These are phyloP conservation scores for Mohoua ochrocephala DNA, from an alignment of 2,113 vertebrate species.

Conservation along the genomic window DNA sequence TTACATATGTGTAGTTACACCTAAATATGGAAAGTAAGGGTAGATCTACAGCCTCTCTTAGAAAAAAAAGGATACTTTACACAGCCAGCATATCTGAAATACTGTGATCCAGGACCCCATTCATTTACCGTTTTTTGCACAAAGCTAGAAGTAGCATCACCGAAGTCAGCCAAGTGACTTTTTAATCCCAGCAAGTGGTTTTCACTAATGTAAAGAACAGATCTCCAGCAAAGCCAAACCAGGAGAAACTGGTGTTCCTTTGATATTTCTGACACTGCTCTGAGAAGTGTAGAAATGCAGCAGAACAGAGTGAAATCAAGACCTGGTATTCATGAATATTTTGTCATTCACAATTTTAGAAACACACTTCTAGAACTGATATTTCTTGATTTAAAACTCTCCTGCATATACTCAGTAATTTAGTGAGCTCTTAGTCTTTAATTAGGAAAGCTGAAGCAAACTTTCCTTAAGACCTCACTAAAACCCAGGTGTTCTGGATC, in stretches of 20 bases:
- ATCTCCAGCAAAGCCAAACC: not conserved
- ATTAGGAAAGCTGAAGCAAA: not conserved
- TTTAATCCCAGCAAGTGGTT: not conserved
- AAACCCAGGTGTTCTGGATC: constrained; percentile 64
- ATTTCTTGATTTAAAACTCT: not conserved
- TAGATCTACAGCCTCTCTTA: not conserved
- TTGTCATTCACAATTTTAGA: not conserved
- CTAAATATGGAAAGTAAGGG: not conserved
- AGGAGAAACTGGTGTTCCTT: not conserved
- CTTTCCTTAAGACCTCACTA: not conserved
- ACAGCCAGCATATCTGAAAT: not conserved
- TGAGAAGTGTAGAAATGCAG: not conserved
- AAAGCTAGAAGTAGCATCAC: not conserved
- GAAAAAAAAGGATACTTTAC: not conserved
- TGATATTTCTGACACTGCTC: not conserved
- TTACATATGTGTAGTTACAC: fast-evolving
- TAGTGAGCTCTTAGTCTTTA: not conserved
- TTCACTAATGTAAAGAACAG: not conserved
- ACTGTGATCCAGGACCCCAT: not conserved
- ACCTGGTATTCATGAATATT: not conserved
- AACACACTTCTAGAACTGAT: not conserved
- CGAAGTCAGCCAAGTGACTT: not conserved
- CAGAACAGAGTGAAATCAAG: not conserved
- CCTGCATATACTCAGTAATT: not conserved
- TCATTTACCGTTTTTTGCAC: not conserved